Evolutionary conservation across 2,888 invertebrate species (phyloP), one percentile per base, ranked within the genome.

Genomic region (Tetropium fuscum): DNA sequence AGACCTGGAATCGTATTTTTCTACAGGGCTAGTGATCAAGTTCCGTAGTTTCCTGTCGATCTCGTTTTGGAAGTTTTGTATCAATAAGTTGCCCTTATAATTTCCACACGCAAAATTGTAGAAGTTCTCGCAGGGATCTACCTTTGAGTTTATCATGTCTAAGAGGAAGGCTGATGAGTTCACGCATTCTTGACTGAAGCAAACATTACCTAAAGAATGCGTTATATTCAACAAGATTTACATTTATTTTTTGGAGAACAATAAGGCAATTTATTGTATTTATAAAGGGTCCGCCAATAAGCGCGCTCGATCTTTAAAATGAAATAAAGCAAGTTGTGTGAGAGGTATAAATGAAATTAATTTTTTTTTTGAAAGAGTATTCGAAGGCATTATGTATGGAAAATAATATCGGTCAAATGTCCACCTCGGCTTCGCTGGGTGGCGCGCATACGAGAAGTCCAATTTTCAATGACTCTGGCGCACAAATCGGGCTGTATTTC

Each of bases 81-180:
- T 36, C 19, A 59, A 61, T 43, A 43, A 65, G 41, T 27, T 57
- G 20, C 51, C 58, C 22, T 53, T 43, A 16, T 55, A 62, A n/a
- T 60, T 60, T 25, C 64, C 92, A 71, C 92, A 92, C 0, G 91
- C 86, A 74, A 90, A 92, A 65, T 87, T 83, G 78, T 91, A 91
- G 80, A 93, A 92, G 75, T 92, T 89, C 61, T 91, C 89, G 74
- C 92, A 92, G 0, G 92, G 92, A 63, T 91, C 88, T 10, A 88
- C 86, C 0, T 80, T 78, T 1, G 83, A 78, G 68, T 92, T 88
- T 85, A 92, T 87, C 72, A 88, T 88, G 58, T 84, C 81, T 20
- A 91, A 78, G 8, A 92, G 82, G 66, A 86, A 85, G 0, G 89
- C 87, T 0, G 92, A 90, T 88, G 90, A 88, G 73, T 89, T 87